Evolutionary conservation across 2,797 vertebrate species (phyloP).

Genomic region (Enteromius argenteus): DNA sequence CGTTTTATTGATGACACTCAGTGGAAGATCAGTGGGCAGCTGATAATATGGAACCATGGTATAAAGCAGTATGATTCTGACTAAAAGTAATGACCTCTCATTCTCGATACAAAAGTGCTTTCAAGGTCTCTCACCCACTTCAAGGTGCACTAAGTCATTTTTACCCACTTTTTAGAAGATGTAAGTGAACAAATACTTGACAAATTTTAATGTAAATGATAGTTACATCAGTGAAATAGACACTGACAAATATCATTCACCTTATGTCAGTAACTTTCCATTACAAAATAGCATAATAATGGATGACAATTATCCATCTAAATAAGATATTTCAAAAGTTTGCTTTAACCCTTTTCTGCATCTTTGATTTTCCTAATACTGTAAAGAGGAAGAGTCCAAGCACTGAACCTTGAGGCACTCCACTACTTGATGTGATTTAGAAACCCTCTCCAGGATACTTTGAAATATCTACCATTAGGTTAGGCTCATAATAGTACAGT

Average conservation of each 20-base stretch:
- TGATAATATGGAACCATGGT: not conserved
- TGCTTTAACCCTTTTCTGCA: not conserved
- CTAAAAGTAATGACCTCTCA: not conserved
- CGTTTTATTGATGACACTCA: constrained; percentile 3
- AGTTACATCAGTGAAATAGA: not conserved
- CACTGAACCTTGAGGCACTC: not conserved
- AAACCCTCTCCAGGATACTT: not conserved
- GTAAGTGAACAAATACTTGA: not conserved
- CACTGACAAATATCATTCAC: not conserved
- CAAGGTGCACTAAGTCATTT: constrained; percentile 40
- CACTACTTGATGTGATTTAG: not conserved
- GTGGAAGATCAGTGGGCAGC: constrained; percentile 7
- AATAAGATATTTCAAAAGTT: not conserved
- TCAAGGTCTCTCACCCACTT: not conserved
- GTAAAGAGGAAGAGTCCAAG: not conserved
- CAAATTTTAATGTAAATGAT: not conserved
- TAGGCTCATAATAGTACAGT: not conserved
- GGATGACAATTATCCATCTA: not conserved
- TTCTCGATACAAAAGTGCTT: not conserved
- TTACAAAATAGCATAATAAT: not conserved
- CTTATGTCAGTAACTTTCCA: not conserved
- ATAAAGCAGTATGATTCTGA: constrained; percentile 29
- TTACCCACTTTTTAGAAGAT: not conserved
- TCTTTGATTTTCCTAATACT: not conserved
- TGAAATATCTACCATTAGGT: not conserved